Evolutionary conservation across 1,140 invertebrate genomes (phyloP).

Genomic region (Temnothorax curvispinosus): DNA sequence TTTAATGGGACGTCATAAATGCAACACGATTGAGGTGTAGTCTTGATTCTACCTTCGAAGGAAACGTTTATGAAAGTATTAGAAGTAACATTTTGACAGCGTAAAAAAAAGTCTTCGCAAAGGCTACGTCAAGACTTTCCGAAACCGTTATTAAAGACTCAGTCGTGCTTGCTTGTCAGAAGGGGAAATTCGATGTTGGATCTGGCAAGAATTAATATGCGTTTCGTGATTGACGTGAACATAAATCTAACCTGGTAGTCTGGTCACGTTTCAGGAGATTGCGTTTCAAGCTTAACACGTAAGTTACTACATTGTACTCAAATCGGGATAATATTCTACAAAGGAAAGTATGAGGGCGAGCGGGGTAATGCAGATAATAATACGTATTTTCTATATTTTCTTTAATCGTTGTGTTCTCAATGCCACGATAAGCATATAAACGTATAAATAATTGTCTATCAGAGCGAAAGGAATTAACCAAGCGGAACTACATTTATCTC

Average conservation of each 20-base stretch:
- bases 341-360: not conserved
- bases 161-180: not conserved
- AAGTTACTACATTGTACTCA: conserved; percentile 33
- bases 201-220: conserved; percentile 59
- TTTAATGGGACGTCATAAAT: not conserved
- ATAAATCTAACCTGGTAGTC: conserved; percentile 60
- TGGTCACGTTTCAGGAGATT: conserved; percentile 56
- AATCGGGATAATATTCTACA: conserved; percentile 17
- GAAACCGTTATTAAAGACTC: conserved; percentile 53
- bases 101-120: conserved; percentile 6
- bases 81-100: conserved; percentile 21
- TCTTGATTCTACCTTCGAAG: not conserved
- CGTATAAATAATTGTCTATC: not conserved
- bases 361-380: not conserved
- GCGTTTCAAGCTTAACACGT: conserved; percentile 54
- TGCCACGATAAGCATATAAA: not conserved
- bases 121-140: conserved; percentile 16
- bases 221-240: conserved; percentile 55
- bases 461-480: not conserved
- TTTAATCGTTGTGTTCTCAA: conserved; percentile 11
- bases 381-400: not conserved
- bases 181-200: conserved; percentile 35
- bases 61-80: conserved; percentile 6
- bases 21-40: not conserved
- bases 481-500: not conserved